Evolutionary conservation across 1,140 invertebrate species (phyloP), one percentile per base, ranked within the genome.

Genomic region (Choristoneura fumiferana): DNA sequence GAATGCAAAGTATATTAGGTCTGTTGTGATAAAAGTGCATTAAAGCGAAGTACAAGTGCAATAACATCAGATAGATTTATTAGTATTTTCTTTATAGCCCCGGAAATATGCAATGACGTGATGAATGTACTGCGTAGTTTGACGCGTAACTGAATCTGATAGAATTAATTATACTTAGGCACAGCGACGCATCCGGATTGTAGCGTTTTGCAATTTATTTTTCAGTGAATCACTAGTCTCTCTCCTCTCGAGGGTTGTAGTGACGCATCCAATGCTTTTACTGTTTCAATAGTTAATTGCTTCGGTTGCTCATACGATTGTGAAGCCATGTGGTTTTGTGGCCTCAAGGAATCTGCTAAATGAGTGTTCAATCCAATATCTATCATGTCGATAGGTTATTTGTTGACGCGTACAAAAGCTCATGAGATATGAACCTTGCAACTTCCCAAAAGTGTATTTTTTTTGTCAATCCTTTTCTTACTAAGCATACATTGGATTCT

Each of bases 61-160:
- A n/a, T n/a, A n/a, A n/a, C n/a, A n/a, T n/a, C n/a, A n/a, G n/a
- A n/a, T n/a, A n/a, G n/a, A n/a, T n/a, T n/a, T n/a, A n/a, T n/a
- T n/a, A n/a, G n/a, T n/a, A n/a, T n/a, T 29, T 3, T 29, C 2
- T 29, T 29, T 29, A 29, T 29, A 29, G 22, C 10, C 10, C 22
- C 43, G 43, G 43, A 49, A 8, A 12, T 49, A 15, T 17, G 43
- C 17, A 49, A 43, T 43, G 40, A 43, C 40, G n/a, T 18, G 29
- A 22, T 29, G 3, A 13, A 9, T 29, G 0, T 45, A 49, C 22
- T n/a, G 12, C 4, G 18, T 22, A 29, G 43, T 29, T 29, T 29
- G 22, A 6, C 22, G 22, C 18, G 43, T 49, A 22, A 14, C 43
- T 18, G 22, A 49, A 22, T 49, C 43, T 49, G 43, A 22, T 29